Evolutionary conservation across 1,140 invertebrate species (phyloP), one percentile per base, ranked within the genome.

Genomic region (Drosophila watanabei): DNA sequence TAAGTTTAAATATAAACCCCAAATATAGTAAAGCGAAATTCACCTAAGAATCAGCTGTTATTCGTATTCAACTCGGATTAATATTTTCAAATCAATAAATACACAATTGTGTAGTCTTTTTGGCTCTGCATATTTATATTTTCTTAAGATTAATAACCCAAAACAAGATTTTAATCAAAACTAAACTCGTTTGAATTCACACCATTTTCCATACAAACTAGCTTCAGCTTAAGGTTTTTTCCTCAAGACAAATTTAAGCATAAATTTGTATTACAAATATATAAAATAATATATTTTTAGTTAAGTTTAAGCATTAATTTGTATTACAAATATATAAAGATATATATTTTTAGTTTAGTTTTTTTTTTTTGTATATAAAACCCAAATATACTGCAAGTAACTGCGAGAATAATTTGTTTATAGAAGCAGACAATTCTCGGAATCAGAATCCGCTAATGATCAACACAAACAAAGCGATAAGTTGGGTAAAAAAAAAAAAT

Each of bases 361-460:
- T n/a, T n/a, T n/a, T n/a, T 24, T 24, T 24, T 24, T 24, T 14
- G 24, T 28, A 41, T 54, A 13, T 9, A 16, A 39, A 52, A 2
- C 33, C 13, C 16, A 48, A 35, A 20, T 45, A 35, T 51, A 18
- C 30, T 16, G 9, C 28, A 71, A 24, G 28, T 33, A 72, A 20
- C 11, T 41, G 49, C 35, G 51, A 30, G 13, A 58, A 56, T 51
- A 39, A 73, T 64, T 75, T 76, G 43, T 75, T 76, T 57, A 64
- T 66, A 24, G 18, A 57, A 49, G 14, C 43, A 49, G 20, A 5
- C 45, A 41, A 24, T 59, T 71, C 70, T 49, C 66, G 24, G 70
- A 73, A 59, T 30, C 16, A 48, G 37, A 73, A 51, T 10, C 20
- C 45, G 66, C 54, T 72, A 71, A 73, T 73, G 66, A 71, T 30